Evolutionary conservation across 2,113 vertebrate genomes (phyloP).

Genomic region (Ovibos moschatus): DNA sequence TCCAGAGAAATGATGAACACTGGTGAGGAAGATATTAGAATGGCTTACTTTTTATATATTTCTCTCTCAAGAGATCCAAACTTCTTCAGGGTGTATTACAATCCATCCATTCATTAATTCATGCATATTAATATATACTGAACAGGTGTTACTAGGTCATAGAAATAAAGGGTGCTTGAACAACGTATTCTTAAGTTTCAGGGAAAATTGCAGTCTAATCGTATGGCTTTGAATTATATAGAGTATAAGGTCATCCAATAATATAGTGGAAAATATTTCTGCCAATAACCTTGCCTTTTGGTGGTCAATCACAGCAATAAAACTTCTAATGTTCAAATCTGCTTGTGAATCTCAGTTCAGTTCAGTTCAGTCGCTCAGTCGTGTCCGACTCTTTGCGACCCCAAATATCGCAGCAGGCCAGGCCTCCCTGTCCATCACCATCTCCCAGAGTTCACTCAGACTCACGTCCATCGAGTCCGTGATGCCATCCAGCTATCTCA

Average conservation of each 20-base stretch:
- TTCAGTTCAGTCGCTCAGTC: too few species aligned
- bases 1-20: not conserved
- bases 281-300: not conserved
- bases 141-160: not conserved
- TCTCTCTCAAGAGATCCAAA: not conserved
- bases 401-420: too few species aligned
- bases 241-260: not conserved
- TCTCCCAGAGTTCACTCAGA: too few species aligned
- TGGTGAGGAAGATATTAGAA: not conserved
- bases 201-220: not conserved
- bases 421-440: too few species aligned
- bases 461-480: rapidly evolving
- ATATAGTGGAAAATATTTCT: not conserved
- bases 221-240: not conserved
- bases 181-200: not conserved
- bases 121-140: not conserved
- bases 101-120: not conserved
- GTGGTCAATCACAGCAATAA: not conserved
- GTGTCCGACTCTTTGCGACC: rapidly evolving
- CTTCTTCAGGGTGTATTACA: not conserved
- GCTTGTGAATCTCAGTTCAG: not conserved
- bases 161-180: not conserved
- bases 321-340: not conserved
- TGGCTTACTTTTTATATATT: not conserved
- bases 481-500: too few species aligned